Percentiles rank a stretch among this genome's conserved stretches.
Evolutionary conservation across 2,888 invertebrate genomes (phyloP).

Genomic region (Conomelus anceps): DNA sequence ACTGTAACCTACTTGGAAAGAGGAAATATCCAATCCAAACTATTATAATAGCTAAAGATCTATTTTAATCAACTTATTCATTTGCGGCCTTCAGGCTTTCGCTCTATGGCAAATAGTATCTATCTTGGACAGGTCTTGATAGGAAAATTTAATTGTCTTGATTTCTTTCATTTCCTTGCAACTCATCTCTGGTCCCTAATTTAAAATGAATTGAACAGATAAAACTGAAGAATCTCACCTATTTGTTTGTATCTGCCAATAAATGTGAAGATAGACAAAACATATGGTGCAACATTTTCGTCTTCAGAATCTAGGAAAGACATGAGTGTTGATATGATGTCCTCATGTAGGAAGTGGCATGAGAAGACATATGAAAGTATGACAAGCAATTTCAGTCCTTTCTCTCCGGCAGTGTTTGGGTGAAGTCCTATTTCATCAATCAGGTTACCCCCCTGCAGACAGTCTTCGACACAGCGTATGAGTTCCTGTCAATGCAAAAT

Average conservation of each 20-base stretch:
- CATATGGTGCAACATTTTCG: slow-evolving; percentile 69
- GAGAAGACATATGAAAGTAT: slow-evolving; percentile 88
- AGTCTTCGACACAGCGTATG: slow-evolving; percentile 59
- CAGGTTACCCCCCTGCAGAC: slow-evolving; percentile 61
- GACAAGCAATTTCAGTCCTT: slow-evolving; percentile 80
- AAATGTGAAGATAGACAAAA: slow-evolving; percentile 77
- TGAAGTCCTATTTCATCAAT: slow-evolving; percentile 73
- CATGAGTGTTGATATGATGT: slow-evolving; percentile 70
- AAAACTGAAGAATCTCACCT: slow-evolving; percentile 47
- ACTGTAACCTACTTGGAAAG: no score
- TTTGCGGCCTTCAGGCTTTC: no score
- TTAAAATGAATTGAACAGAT: background rate
- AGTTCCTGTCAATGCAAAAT: slow-evolving; percentile 41
- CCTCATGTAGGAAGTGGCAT: slow-evolving; percentile 81
- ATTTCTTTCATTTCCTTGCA: no score
- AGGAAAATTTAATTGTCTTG: no score
- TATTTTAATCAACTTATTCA: no score
- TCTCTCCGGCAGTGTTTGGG: slow-evolving; percentile 74
- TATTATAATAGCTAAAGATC: no score
- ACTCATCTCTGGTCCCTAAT: no score
- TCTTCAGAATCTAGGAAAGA: slow-evolving; percentile 74
- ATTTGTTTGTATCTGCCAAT: slow-evolving; percentile 80
- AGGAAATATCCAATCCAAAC: no score
- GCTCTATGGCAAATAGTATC: no score
- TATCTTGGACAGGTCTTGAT: no score